Conservation (phyloP, 2,888 invertebrate genomes). For the Alentia gelatinosa region DNA sequence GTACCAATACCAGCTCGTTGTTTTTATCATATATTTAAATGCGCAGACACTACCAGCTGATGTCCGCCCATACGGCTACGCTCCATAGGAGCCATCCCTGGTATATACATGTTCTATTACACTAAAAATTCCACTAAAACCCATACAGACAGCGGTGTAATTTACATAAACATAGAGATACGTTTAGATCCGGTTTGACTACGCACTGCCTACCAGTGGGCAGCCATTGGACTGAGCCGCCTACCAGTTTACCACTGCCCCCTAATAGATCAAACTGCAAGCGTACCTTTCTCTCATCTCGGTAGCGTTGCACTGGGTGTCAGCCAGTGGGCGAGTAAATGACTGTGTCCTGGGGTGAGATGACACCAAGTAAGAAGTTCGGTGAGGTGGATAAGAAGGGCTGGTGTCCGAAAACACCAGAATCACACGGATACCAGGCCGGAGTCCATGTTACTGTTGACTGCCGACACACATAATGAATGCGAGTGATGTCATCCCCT, state of each 20-base stretch:
- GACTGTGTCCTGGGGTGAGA: not conserved
- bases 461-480: slow-evolving; percentile 25
- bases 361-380: slow-evolving; percentile 32
- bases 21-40: slow-evolving; percentile 48
- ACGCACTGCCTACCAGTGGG: not conserved
- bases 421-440: not conserved
- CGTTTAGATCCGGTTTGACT: not conserved
- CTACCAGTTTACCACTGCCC: not conserved
- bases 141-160: not conserved
- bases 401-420: not conserved
- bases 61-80: not conserved
- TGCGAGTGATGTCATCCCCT: slow-evolving; percentile 44
- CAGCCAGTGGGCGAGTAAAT: not conserved
- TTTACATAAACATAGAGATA: not conserved
- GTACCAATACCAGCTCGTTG: not conserved
- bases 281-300: slow-evolving; percentile 53
- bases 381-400: slow-evolving; percentile 35
- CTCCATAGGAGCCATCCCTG: not conserved
- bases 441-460: slow-evolving; percentile 1
- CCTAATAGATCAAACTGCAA: not conserved
- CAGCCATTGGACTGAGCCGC: slow-evolving; percentile 8
- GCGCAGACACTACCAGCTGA: not conserved
- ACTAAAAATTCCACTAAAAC: not conserved
- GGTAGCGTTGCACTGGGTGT: not conserved
- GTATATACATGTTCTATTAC: not conserved